These are phyloP conservation scores for Drosophila serrata DNA, from an alignment of 1,140 invertebrate species.

Conservation along the genomic window DNA sequence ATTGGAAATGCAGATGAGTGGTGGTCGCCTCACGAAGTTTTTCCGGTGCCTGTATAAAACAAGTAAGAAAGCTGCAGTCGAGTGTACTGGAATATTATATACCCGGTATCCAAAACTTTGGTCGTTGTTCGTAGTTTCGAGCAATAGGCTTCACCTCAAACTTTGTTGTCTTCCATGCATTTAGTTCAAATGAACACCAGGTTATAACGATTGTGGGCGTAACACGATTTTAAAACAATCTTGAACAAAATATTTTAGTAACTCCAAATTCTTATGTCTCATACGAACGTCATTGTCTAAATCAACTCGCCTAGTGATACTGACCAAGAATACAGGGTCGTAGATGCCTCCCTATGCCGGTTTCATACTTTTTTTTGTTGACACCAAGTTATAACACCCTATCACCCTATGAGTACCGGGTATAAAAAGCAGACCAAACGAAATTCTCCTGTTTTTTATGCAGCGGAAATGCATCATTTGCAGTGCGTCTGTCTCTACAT, in stretches of 20 bases:
- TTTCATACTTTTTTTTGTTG: neutral
- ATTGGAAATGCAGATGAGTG: constrained; percentile 81
- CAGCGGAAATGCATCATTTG: constrained; percentile 81
- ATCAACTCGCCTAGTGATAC: neutral
- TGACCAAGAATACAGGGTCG: neutral
- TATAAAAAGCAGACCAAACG: constrained; percentile 32
- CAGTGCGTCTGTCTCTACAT: constrained; percentile 21
- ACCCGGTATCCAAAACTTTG: neutral
- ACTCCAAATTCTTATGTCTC: neutral
- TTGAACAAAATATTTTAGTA: neutral
- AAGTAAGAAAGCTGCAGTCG: constrained; percentile 1
- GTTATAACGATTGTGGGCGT: too few species aligned
- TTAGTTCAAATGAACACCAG: too few species aligned
- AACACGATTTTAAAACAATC: too few species aligned
- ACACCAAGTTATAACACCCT: neutral
- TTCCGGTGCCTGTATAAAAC: constrained; percentile 41
- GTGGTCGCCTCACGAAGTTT: constrained; percentile 54
- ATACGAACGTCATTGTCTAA: neutral
- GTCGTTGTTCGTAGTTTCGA: neutral
- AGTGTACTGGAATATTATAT: neutral
- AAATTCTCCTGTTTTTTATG: constrained; percentile 53
- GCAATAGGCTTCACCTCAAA: neutral
- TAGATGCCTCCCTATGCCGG: neutral
- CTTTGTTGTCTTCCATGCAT: too few species aligned
- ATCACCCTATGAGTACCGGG: neutral